Evolutionary conservation across 2,888 invertebrate species (phyloP), one percentile per base, ranked within the genome.

Genomic region (Lapara coniferarum): DNA sequence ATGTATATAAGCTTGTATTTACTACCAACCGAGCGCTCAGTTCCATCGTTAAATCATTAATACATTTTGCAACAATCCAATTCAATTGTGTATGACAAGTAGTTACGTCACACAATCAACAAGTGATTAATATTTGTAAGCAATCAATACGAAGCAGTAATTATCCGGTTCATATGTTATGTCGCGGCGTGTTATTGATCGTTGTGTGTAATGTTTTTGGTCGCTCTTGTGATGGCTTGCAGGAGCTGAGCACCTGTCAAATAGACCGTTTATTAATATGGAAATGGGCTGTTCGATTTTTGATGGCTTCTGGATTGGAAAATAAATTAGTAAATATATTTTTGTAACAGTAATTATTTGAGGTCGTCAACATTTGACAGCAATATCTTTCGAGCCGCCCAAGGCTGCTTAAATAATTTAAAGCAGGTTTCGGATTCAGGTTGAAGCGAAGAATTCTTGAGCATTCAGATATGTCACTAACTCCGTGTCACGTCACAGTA

Each of bases 191-290:
- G 63, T 63, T 63, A 63, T 63, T 63, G 49, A 63, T 63, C 7
- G 49, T 49, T 63, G 46, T 10, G 59, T 10, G 59, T 49, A 63
- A 63, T 63, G 56, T 56, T 25, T 19, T 6, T 12, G 44, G 49
- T 46, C 46, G 46, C 19, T 46, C 49, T 63, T 46, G 19, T 49
- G 19, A 46, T 13, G 37, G 16, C 44, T 46, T 19, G 49, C 49
- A 49, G 63, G 63, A 63, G 63, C 63, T 63, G 46, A 6, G 46
- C 46, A 46, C 63, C 63, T 63, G 63, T 63, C 63, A 63, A 19
- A 46, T 19, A 10, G 16, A 63, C 12, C 46, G 19, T 63, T 49
- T 63, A 63, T 63, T 49, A 19, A 63, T 63, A 63, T 63, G 63
- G 19, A 49, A 63, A 63, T 63, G 46, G 7, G 19, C 44, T 63